Percentiles rank a stretch among this genome's conserved stretches.
These are phyloP conservation scores for Diarsia dahlii DNA, from an alignment of 2,888 invertebrate species.

Conservation along the genomic window DNA sequence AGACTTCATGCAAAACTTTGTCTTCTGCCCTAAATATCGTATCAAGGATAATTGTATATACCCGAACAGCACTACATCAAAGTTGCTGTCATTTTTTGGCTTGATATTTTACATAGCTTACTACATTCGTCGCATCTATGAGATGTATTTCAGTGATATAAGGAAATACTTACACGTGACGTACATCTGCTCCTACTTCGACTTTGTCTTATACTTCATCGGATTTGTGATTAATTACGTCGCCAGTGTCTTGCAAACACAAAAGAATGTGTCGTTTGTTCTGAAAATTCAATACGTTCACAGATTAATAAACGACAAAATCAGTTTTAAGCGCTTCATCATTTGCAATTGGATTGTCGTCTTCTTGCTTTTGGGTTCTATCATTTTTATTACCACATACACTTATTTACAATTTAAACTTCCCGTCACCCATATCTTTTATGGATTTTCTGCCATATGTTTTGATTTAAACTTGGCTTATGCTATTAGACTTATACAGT, in stretches of 20 bases:
- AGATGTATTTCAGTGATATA: not conserved
- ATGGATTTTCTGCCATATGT: not conserved
- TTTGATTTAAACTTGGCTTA: conserved; percentile 31
- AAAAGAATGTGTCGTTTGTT: conserved; percentile 1
- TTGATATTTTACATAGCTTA: not conserved
- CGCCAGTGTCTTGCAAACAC: conserved; percentile 5
- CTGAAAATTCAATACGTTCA: conserved; percentile 27
- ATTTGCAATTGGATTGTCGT: conserved; percentile 22
- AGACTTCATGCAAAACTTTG: conserved; percentile 40
- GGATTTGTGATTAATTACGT: conserved; percentile 24
- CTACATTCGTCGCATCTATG: not conserved
- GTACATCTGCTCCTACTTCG: conserved; percentile 3
- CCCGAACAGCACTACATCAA: not conserved
- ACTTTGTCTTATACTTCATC: not conserved
- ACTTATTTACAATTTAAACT: no score
- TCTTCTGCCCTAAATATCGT: conserved; percentile 11
- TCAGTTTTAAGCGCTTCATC: not conserved
- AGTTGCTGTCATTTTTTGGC: conserved; percentile 1
- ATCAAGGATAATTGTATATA: conserved; percentile 17
- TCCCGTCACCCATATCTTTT: not conserved
- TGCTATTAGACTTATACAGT: conserved; percentile 10
- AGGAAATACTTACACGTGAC: not conserved
- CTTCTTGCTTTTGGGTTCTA: no score
- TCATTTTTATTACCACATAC: no score
- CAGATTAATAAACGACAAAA: conserved; percentile 17